Percentiles rank a stretch among this genome's conserved stretches.
Conservation (phyloP, 2,113 vertebrate genomes). For the Hippoglossus stenolepis region DNA sequence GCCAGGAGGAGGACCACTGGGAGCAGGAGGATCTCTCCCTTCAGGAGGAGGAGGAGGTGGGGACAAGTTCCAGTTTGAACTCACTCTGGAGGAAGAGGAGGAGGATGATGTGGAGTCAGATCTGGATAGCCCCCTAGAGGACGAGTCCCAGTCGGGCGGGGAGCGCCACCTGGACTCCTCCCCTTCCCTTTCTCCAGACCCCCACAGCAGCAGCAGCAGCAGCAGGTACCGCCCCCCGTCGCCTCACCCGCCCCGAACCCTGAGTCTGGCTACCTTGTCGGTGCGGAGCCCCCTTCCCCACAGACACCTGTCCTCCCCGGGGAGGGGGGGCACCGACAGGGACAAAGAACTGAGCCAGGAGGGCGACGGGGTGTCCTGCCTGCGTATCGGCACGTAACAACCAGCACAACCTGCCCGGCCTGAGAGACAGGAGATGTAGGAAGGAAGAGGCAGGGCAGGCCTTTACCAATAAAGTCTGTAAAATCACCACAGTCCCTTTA, state of each 20-base stretch:
- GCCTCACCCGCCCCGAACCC: constrained; percentile 55
- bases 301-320: constrained; percentile 54
- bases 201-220: constrained; percentile 24
- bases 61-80: constrained; percentile 90
- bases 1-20: constrained; percentile 28
- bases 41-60: constrained; percentile 65
- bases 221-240: constrained; percentile 67
- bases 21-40: constrained; percentile 36
- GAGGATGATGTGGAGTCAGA: constrained; percentile 82
- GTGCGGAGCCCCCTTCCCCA: constrained; percentile 59
- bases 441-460: constrained; percentile 55
- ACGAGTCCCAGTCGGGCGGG: constrained; percentile 59
- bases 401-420: constrained; percentile 67
- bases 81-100: constrained; percentile 87
- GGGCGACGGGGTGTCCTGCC: constrained; percentile 51
- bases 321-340: constrained; percentile 26
- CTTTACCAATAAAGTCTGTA: constrained; percentile 70
- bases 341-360: constrained; percentile 70
- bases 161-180: constrained; percentile 61
- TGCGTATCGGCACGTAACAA: constrained; percentile 72
- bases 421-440: constrained; percentile 31
- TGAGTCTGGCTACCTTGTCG: constrained; percentile 62
- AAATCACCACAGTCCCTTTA: constrained; percentile 80
- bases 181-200: constrained; percentile 61
- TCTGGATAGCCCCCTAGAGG: constrained; percentile 81